Evolutionary conservation across 1,140 invertebrate genomes (phyloP), one percentile per base, ranked within the genome.

Genomic region (Drosophila triauraria): DNA sequence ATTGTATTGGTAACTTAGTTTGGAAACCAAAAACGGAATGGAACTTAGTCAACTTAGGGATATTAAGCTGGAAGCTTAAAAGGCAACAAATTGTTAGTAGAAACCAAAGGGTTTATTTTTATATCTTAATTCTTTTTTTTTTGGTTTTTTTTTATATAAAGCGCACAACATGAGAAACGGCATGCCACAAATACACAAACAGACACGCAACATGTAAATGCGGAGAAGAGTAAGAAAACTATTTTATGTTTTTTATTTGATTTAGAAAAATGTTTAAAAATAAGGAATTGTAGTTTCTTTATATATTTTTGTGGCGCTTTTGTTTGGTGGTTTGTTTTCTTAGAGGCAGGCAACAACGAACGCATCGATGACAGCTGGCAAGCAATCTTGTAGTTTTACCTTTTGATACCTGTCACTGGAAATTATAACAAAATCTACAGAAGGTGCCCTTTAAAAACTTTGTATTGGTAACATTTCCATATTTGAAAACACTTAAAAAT

Each of bases 1-100:
- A 17, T 62, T 57, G 40, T 74, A 47, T 75, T 59, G 58, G 17
- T 46, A 75, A 75, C 54, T 48, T 51, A 62, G 57, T 69, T 75
- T 68, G 50, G 75, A 20, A 77, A 77, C 47, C 17, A 17, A 77
- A 69, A 77, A 23, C 32, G n/a, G 6, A 76, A 67, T 27, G 32
- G 32, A 78, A 78, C 54, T 69, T 15, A 78, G 53, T 51, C 15
- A 78, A 78, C 75, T 10, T 9, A 78, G 30, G 43, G 30, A 51
- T 90, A 90, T 90, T 88, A 90, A 85, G 85, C 85, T 72, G 47
- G 51, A 90, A 90, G 85, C 85, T 90, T 85, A 76, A 81, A 72
- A 88, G 59, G 85, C 85, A 90, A 81, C 65, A 57, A 84, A 79
- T 82, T 78, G 85, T 88, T 88, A 88, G 85, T 90, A 88, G 47